Percentiles rank a stretch among this genome's conserved stretches.
Conservation (phyloP, 2,797 vertebrate species). For the Limnodromus scolopaceus region DNA sequence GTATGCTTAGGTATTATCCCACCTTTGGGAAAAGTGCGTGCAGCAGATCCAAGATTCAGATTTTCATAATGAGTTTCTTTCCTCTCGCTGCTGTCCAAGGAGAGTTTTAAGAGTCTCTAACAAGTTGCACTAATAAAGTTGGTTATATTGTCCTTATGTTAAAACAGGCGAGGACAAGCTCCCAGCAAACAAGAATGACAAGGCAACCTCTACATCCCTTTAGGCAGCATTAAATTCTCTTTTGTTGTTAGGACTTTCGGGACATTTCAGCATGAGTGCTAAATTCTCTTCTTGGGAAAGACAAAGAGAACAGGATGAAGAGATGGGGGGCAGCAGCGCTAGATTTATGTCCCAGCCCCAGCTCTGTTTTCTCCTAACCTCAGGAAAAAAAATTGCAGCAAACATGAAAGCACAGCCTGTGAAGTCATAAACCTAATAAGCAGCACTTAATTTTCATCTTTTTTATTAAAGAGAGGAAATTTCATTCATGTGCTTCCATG, state of each 20-base stretch:
- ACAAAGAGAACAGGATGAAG: neutral
- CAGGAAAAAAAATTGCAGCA: neutral
- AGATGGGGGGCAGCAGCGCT: neutral
- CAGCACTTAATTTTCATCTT: neutral
- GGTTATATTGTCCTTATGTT: neutral
- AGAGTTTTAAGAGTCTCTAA: conserved; percentile 5
- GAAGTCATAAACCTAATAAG: neutral
- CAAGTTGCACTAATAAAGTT: conserved; percentile 13
- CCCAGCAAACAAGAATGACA: neutral
- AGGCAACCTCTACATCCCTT: neutral
- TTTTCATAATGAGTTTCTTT: conserved; percentile 23
- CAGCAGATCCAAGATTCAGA: conserved; percentile 6
- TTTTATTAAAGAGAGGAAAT: neutral
- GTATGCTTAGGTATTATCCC: conserved; percentile 5
- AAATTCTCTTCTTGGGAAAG: neutral
- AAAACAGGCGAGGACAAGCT: neutral
- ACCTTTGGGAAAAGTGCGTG: conserved; percentile 15
- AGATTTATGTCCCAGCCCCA: neutral
- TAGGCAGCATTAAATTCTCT: neutral
- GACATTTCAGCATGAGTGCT: neutral
- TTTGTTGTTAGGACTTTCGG: neutral
- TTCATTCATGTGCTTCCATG: neutral
- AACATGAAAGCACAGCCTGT: neutral
- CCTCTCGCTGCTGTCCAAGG: neutral
- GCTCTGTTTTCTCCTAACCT: neutral